A percentile compares a stretch with the other conserved stretches of the same genome.
Evolutionary conservation across 2,888 invertebrate species (phyloP).

Genomic region (Volucella bombylans): DNA sequence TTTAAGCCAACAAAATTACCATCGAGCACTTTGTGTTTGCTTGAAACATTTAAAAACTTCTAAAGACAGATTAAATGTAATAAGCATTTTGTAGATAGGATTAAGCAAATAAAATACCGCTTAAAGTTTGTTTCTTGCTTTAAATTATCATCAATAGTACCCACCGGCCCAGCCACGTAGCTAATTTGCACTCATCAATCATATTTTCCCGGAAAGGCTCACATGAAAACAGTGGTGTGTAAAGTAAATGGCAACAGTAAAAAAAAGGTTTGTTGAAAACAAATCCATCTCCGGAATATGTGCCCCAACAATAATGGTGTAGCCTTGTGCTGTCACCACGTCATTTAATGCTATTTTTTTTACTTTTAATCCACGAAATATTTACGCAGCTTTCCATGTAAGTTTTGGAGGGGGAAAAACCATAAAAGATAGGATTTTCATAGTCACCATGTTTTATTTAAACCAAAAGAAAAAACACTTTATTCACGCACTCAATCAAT

Average conservation of each 20-base stretch:
- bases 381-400: background rate
- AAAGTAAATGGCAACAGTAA: constrained; percentile 17
- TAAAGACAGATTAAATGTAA: background rate
- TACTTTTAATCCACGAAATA: constrained; percentile 21
- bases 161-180: background rate
- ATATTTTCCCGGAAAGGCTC: constrained; percentile 28
- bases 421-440: constrained; percentile 10
- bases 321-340: constrained; percentile 27
- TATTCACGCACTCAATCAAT: background rate
- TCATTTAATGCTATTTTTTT: constrained; percentile 28
- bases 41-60: too few species aligned
- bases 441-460: background rate
- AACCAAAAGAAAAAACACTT: too few species aligned
- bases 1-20: too few species aligned
- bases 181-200: constrained; percentile 52
- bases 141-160: constrained; percentile 8
- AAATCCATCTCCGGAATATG: constrained; percentile 32
- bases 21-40: too few species aligned
- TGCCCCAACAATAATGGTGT: constrained; percentile 24
- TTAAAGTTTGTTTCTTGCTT: constrained; percentile 16
- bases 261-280: constrained; percentile 15
- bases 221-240: constrained; percentile 12
- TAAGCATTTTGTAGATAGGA: too few species aligned
- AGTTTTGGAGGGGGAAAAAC: background rate
- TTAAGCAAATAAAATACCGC: background rate